These are phyloP conservation scores for Cepaea hortensis DNA, from an alignment of 2,888 invertebrate genomes.

Conservation along the genomic window DNA sequence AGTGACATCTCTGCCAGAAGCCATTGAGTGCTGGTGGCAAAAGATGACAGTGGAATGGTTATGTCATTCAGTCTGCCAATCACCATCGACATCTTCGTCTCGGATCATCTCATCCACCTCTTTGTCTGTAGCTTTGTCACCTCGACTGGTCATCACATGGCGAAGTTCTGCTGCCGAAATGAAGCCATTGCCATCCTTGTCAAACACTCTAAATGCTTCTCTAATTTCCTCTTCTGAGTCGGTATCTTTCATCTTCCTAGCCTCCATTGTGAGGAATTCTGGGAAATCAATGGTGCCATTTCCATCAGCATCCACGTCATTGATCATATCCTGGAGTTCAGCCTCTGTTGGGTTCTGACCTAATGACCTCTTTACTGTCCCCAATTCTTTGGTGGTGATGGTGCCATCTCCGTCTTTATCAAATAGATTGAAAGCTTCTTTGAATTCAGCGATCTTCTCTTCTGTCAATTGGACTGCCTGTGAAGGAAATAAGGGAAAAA, in stretches of 20 bases:
- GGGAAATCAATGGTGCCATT: background rate
- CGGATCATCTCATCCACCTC: conserved; percentile 51
- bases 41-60: conserved; percentile 16
- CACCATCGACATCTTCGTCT: conserved; percentile 49
- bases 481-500: too few species aligned
- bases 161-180: conserved; percentile 49
- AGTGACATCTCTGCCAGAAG: background rate
- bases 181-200: conserved; percentile 52
- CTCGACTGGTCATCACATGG: conserved; percentile 52
- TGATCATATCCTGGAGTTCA: too few species aligned
- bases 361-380: too few species aligned
- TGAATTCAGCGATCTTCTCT: too few species aligned
- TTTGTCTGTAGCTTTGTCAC: conserved; percentile 46
- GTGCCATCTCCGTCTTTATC: too few species aligned
- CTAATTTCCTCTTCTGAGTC: conserved; percentile 51
- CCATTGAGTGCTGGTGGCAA: background rate
- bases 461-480: too few species aligned
- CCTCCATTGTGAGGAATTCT: conserved; percentile 53
- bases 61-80: conserved; percentile 88
- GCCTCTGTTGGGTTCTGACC: too few species aligned
- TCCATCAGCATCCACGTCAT: too few species aligned
- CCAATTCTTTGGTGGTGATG: too few species aligned
- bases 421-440: too few species aligned
- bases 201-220: conserved; percentile 52
- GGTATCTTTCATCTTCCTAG: conserved; percentile 44